Evolutionary conservation across 2,113 vertebrate species (phyloP).

Genomic region (Xenotilapia caudafasciata): DNA sequence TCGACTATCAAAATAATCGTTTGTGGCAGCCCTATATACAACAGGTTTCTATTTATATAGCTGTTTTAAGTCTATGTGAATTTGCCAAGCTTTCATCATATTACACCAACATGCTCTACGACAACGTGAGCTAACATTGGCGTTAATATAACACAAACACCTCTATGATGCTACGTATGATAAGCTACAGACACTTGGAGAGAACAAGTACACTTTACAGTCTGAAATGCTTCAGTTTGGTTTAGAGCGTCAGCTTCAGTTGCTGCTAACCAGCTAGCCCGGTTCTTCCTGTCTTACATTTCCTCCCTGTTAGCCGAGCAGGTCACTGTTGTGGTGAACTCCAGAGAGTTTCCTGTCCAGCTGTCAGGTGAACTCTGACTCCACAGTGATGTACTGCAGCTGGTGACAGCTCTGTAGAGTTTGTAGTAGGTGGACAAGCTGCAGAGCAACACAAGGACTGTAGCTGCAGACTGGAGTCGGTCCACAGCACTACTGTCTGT

Average conservation of each 20-base stretch:
- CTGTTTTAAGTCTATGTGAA: neutral
- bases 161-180: neutral
- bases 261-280: neutral
- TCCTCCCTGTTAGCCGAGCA: neutral
- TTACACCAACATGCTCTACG: neutral
- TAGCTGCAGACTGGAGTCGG: neutral
- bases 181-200: neutral
- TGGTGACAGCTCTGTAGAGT: neutral
- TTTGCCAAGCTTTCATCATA: neutral
- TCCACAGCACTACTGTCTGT: neutral
- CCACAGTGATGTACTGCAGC: neutral
- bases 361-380: neutral
- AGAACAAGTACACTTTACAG: neutral
- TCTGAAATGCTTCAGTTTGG: neutral
- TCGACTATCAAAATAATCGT: too few relatives aligned
- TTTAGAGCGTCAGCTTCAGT: neutral
- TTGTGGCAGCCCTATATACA: neutral
- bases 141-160: neutral
- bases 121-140: neutral
- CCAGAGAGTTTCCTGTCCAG: neutral
- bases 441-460: neutral
- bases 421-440: neutral
- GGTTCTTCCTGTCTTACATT: neutral
- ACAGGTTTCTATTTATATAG: neutral
- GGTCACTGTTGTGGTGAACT: neutral